phyloP scores from a whole-genome alignment of 2,888 invertebrate species.

The Elegia similella region DNA sequence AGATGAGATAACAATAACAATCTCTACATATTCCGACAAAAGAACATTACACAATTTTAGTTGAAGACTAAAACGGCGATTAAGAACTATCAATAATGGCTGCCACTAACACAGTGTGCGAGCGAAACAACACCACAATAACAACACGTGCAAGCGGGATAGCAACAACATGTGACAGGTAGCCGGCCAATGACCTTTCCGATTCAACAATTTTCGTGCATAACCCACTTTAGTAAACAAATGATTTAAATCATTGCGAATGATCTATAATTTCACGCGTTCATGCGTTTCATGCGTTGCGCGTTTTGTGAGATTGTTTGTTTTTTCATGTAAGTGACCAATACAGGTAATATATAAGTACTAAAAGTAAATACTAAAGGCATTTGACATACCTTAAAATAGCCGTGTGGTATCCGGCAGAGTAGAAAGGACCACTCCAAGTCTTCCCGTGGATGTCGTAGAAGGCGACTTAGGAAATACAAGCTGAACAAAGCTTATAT shows the following conservation, averaged over 20 bases:
- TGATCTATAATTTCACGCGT: conserved; percentile 7
- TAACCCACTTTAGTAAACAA: conserved; percentile 1
- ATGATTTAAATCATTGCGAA: background rate
- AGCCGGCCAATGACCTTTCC: conserved; percentile 24
- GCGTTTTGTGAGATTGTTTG: background rate
- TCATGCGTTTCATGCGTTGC: too few relatives aligned
- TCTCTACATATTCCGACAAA: background rate
- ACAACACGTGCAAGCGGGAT: conserved; percentile 17
- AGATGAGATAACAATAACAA: too few relatives aligned
- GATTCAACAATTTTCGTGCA: conserved; percentile 13
- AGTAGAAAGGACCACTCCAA: too few relatives aligned
- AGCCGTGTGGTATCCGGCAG: too few relatives aligned
- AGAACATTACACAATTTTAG: background rate
- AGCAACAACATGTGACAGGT: conserved; percentile 23
- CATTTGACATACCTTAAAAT: too few relatives aligned
- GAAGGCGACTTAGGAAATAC: too few relatives aligned
- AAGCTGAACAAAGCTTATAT: too few relatives aligned
- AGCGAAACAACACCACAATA: conserved; percentile 2
- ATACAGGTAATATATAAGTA: too few relatives aligned
- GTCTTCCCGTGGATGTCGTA: too few relatives aligned
- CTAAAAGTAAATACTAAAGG: too few relatives aligned
- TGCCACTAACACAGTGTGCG: background rate
- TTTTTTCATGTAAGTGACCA: too few relatives aligned
- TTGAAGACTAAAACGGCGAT: background rate
- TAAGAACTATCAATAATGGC: conserved; percentile 1